Base-by-base conservation (phyloP, 2,797 vertebrate species). In the Myotis planiceps region DNA sequence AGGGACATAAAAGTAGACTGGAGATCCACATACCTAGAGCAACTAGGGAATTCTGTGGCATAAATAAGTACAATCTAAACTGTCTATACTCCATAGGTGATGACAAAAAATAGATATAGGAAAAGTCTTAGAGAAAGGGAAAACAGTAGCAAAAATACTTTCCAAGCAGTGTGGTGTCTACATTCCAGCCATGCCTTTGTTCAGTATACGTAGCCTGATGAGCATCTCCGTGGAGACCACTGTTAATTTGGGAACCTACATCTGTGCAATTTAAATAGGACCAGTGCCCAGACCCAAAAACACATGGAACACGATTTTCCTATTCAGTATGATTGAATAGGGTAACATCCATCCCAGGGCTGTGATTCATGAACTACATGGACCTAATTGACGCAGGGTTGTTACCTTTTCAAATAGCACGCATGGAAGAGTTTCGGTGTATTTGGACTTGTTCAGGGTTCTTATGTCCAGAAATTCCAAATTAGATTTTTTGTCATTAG, bases 401-500 rank as follows among this genome's bases (percentile, higher is more conserved):
- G 23, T 55, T 84, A 60, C 92, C 92, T 79, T 94, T 88, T 97
- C 55, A 51, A 45, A 88, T 16, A 45, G 65, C 27, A 65, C 0
- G 13, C 78, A 69, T 86, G 60, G 66, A 47, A 45, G 92, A 86
- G 47, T 65, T 79, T 92, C 42, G 25, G 75, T 96, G 16, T 85
- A n/a, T 91, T 94, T 96, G 88, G 63, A 92, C 84, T 96, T 82
- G 55, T 58, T 93, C 84, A 16, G 37, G 29, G n/a, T 94, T 95
- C 85, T 88, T 80, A 86, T 18, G 53, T 87, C 93, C 88, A 96
- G 92, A 90, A 97, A 96, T 90, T 86, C 74, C 93, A 94, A 92
- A 97, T 92, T 96, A 88, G 93, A 96, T 95, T 96, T 97, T 97
- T 96, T 91, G 88, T 96, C 94, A 94, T 96, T 94, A 96, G 75